phyloP scores from a whole-genome alignment of 2,888 invertebrate species.

The Mesorhabditis sp. region DNA sequence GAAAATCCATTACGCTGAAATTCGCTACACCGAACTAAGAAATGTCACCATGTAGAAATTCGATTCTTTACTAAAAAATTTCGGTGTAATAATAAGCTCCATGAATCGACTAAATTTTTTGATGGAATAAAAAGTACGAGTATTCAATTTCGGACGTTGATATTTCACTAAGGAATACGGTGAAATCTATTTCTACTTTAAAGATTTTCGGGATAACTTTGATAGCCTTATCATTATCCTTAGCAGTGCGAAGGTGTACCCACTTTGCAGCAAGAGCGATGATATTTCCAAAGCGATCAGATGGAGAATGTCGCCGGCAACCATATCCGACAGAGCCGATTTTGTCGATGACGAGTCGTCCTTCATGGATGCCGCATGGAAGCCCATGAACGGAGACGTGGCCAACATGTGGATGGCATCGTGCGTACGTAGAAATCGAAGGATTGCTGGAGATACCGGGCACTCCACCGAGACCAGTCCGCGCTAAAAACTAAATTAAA shows the following conservation, averaged over 20 bases:
- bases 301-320: conserved; percentile 51
- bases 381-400: conserved; percentile 29
- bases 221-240: too few relatives aligned
- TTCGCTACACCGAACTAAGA: too few relatives aligned
- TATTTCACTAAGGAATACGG: too few relatives aligned
- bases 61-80: too few relatives aligned
- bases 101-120: too few relatives aligned
- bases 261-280: conserved; percentile 21
- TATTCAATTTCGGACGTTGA: too few relatives aligned
- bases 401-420: conserved; percentile 40
- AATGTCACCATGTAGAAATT: too few relatives aligned
- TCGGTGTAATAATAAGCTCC: too few relatives aligned
- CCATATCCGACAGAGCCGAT: conserved; percentile 17
- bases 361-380: conserved; percentile 11
- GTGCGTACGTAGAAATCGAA: conserved; percentile 42
- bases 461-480: conserved; percentile 28
- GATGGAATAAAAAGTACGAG: too few relatives aligned
- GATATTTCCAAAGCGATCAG: conserved; percentile 50
- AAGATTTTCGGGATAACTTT: too few relatives aligned
- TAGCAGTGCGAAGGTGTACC: neutral
- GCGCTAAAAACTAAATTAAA: conserved; percentile 20
- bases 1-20: too few relatives aligned
- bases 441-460: conserved; percentile 20
- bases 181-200: too few relatives aligned
- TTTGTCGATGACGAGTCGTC: neutral